Percentiles rank a stretch among this genome's conserved stretches.
Conservation (phyloP, 2,888 invertebrate species). For the Chrysopilus asiliformis region DNA sequence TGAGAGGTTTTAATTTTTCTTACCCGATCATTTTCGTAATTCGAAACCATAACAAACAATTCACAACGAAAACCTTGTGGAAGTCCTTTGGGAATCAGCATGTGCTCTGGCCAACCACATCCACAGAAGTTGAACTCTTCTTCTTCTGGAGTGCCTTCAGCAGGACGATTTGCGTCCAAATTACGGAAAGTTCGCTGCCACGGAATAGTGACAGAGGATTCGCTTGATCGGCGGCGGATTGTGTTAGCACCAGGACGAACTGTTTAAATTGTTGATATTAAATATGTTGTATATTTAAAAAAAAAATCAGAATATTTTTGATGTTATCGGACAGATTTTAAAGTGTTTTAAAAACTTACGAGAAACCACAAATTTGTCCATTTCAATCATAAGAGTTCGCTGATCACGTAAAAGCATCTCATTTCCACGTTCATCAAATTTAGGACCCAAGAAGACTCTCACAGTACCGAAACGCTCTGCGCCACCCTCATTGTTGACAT, state of each 20-base stretch:
- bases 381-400: conserved; percentile 47
- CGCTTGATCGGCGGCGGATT: conserved; percentile 48
- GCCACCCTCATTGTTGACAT: conserved; percentile 42
- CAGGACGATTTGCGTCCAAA: conserved; percentile 44
- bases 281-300: too few relatives aligned
- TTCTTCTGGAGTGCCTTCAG: conserved; percentile 31
- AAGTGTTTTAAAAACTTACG: too few relatives aligned
- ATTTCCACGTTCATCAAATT: conserved; percentile 48
- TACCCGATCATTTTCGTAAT: conserved; percentile 48
- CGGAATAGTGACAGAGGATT: conserved; percentile 71
- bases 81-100: conserved; percentile 61
- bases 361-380: conserved; percentile 49
- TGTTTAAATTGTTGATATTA: too few relatives aligned
- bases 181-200: conserved; percentile 68
- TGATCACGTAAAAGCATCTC: conserved; percentile 45
- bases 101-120: conserved; percentile 78
- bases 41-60: conserved; percentile 65
- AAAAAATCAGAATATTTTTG: too few relatives aligned
- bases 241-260: conserved; percentile 55
- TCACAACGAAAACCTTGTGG: conserved; percentile 50
- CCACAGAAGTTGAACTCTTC: conserved; percentile 67
- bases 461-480: conserved; percentile 42
- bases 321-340: too few relatives aligned
- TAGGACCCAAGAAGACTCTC: conserved; percentile 53
- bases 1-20: too few relatives aligned